Percentiles rank a stretch among this genome's conserved stretches.
phyloP scores from a whole-genome alignment of 2,113 vertebrate species.

The Paramormyrops kingsleyae region DNA sequence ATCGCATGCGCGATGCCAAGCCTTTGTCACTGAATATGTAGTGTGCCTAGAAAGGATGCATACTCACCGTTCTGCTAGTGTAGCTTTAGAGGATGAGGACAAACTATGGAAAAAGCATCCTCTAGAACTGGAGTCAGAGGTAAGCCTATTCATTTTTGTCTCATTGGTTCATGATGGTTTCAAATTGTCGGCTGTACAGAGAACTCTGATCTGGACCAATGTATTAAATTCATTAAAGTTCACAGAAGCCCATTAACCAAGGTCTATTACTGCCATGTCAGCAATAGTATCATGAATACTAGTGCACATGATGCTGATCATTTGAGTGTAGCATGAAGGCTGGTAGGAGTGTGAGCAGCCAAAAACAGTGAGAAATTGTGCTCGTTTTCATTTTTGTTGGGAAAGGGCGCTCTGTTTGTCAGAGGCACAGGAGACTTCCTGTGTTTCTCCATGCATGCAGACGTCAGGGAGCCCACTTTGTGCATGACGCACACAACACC shows the following conservation, averaged over 20 bases:
- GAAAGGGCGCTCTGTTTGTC: background rate
- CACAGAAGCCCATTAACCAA: background rate
- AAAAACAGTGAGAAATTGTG: background rate
- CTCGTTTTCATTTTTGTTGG: background rate
- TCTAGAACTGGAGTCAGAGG: background rate
- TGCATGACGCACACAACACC: constrained; percentile 50
- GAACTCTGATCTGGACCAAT: background rate
- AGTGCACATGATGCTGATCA: background rate
- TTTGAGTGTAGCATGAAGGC: background rate
- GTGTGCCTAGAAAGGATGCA: background rate
- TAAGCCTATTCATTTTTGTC: background rate
- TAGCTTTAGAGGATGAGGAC: background rate
- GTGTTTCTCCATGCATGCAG: background rate
- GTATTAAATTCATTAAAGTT: background rate
- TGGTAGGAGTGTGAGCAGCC: background rate
- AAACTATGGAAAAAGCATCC: background rate
- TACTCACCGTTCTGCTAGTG: background rate
- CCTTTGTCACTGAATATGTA: background rate
- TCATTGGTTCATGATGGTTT: background rate
- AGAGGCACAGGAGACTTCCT: background rate
- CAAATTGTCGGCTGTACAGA: background rate
- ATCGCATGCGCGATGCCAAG: background rate
- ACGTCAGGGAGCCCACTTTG: constrained; percentile 27
- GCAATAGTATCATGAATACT: background rate
- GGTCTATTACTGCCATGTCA: background rate